Evolutionary conservation across 2,888 invertebrate genomes (phyloP).

Genomic region (Willowsia nigromaculata): DNA sequence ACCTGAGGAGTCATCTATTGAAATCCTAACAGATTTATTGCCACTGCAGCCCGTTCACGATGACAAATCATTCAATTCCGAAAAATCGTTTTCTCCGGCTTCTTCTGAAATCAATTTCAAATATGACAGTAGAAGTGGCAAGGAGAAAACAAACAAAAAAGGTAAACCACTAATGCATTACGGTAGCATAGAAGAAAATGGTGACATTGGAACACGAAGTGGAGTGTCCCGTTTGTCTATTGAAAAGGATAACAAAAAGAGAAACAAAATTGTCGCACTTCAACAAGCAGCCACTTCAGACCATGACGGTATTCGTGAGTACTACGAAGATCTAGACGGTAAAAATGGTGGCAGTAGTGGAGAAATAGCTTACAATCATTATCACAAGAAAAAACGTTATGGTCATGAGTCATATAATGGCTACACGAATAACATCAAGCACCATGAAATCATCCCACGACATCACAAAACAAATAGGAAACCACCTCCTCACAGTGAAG

Average conservation of each 20-base stretch:
- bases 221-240: background rate
- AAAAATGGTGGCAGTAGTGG: background rate
- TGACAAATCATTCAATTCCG: background rate
- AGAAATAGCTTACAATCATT: background rate
- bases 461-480: conserved; percentile 35
- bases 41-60: background rate
- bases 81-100: background rate
- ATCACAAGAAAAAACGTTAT: background rate
- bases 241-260: background rate
- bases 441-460: conserved; percentile 35
- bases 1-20: conserved; percentile 51
- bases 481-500: background rate
- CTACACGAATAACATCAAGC: background rate
- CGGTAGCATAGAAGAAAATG: background rate
- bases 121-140: background rate
- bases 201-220: background rate
- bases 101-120: background rate
- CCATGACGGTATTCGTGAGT: conserved; percentile 37
- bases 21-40: conserved; percentile 6
- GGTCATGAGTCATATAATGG: background rate
- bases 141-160: background rate
- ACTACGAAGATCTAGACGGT: background rate
- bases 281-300: conserved; percentile 19
- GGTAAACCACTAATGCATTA: background rate
- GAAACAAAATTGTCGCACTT: background rate